These are phyloP conservation scores for Pseudomyrmex gracilis DNA, from an alignment of 1,140 invertebrate genomes.

Conservation along the genomic window DNA sequence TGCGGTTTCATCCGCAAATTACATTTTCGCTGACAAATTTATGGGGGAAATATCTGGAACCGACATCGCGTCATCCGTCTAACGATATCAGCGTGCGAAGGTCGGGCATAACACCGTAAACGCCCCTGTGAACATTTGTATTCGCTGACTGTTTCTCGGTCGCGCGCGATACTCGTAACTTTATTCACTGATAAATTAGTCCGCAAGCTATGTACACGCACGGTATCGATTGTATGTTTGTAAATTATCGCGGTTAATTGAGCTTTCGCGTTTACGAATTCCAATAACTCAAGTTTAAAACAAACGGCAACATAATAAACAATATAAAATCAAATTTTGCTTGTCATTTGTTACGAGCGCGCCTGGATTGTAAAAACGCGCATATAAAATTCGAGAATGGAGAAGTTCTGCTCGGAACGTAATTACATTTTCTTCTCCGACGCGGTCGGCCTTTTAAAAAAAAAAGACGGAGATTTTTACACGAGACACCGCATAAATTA, in stretches of 20 bases:
- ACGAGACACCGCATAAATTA: conserved; percentile 29
- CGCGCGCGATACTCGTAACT: background rate
- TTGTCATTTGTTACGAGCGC: background rate
- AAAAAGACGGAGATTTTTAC: conserved; percentile 12
- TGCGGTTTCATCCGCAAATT: conserved; percentile 58
- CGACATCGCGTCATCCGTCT: conserved; percentile 17
- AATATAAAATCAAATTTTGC: conserved; percentile 15
- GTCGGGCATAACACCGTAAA: conserved; percentile 20
- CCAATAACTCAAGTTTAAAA: background rate
- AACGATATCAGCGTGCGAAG: conserved; percentile 13
- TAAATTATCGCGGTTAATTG: background rate
- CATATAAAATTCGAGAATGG: conserved; percentile 5
- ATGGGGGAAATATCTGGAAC: conserved; percentile 54
- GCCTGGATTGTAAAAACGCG: background rate
- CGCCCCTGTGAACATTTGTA: conserved; percentile 10
- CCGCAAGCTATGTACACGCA: too few species aligned
- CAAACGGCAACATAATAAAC: background rate
- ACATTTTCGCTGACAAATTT: conserved; percentile 59
- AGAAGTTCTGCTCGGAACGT: conserved; percentile 15
- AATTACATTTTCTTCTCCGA: conserved; percentile 13
- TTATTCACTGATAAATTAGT: background rate
- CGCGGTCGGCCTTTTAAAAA: conserved; percentile 21
- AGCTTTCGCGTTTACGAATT: too few species aligned
- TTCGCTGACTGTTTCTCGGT: background rate
- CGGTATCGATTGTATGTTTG: background rate